phyloP scores from a whole-genome alignment of 2,888 invertebrate genomes.

The Agonopterix alstromeriana region DNA sequence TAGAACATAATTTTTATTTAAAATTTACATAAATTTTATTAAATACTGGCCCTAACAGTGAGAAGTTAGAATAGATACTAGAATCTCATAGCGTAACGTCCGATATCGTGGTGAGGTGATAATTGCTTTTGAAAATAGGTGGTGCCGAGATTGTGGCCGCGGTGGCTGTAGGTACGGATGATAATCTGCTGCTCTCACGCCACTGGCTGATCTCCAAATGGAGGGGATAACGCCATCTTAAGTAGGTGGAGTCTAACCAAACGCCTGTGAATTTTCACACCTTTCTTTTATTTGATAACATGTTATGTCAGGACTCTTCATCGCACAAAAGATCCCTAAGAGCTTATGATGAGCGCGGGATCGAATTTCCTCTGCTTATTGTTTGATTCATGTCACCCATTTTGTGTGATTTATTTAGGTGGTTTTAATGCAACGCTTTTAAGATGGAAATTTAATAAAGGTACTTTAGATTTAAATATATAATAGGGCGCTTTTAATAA shows the following conservation, averaged over 20 bases:
- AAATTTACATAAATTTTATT: not conserved
- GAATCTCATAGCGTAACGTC: slow-evolving; percentile 27
- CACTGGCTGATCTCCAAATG: slow-evolving; percentile 50
- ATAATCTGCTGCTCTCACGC: slow-evolving; percentile 45
- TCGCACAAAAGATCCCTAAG: slow-evolving; percentile 70
- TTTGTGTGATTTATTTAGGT: slow-evolving; percentile 54
- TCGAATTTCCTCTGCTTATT: slow-evolving; percentile 63
- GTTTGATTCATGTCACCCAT: slow-evolving; percentile 66
- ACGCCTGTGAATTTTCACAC: slow-evolving; percentile 74
- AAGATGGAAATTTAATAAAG: not conserved
- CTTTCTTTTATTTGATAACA: slow-evolving; percentile 76
- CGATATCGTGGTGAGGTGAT: slow-evolving; percentile 44
- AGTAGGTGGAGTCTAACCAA: slow-evolving; percentile 57
- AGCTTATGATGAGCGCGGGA: slow-evolving; percentile 67
- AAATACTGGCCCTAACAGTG: slow-evolving; percentile 7
- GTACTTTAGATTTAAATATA: too few species aligned
- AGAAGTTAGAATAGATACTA: slow-evolving; percentile 25
- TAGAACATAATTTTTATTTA: not conserved
- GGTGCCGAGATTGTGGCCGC: slow-evolving; percentile 41
- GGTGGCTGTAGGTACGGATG: slow-evolving; percentile 61
- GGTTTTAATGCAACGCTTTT: slow-evolving; percentile 6
- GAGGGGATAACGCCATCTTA: slow-evolving; percentile 70
- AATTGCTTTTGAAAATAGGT: slow-evolving; percentile 74
- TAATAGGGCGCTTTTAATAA: too few species aligned
- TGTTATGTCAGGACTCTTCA: slow-evolving; percentile 72